These are phyloP conservation scores for Phthorimaea operculella DNA, from an alignment of 1,140 invertebrate genomes.

Conservation along the genomic window DNA sequence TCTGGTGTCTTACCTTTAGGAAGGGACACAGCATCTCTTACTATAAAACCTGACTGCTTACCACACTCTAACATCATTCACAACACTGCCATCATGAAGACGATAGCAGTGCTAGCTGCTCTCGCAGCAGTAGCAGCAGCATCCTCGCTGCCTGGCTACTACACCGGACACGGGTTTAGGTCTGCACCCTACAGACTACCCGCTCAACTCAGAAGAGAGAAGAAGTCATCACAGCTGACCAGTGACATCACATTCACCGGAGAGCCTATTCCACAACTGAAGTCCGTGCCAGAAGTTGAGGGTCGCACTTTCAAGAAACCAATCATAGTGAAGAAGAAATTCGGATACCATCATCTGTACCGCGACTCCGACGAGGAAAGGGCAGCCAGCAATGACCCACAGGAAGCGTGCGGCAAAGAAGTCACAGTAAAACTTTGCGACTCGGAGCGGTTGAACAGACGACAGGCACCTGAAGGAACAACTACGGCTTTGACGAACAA, in stretches of 20 bases:
- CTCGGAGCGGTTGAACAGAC: slow-evolving; percentile 18
- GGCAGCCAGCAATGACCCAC: slow-evolving; percentile 24
- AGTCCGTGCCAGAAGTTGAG: background rate
- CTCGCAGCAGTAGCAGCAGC: slow-evolving; percentile 33
- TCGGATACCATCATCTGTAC: slow-evolving; percentile 36
- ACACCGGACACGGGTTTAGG: slow-evolving; percentile 12
- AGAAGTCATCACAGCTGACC: slow-evolving; percentile 25
- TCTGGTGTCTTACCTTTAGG: slow-evolving; percentile 23
- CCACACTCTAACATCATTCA: slow-evolving; percentile 33
- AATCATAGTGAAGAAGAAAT: slow-evolving; percentile 43
- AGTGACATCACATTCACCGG: slow-evolving; percentile 7
- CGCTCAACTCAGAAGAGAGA: slow-evolving; percentile 26
- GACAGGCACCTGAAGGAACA: slow-evolving; percentile 15
- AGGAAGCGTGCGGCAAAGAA: slow-evolving; percentile 38
- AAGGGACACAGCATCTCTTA: slow-evolving; percentile 15
- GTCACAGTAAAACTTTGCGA: slow-evolving; percentile 48
- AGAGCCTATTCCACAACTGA: slow-evolving; percentile 4
- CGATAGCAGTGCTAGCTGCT: slow-evolving; percentile 39
- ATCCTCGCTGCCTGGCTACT: slow-evolving; percentile 23
- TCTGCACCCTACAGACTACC: background rate
- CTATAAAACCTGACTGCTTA: slow-evolving; percentile 42
- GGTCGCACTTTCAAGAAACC: slow-evolving; percentile 37
- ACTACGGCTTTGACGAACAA: slow-evolving; percentile 7
- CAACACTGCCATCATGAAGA: slow-evolving; percentile 38
- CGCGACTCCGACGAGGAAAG: slow-evolving; percentile 46